Percentiles rank a stretch among this genome's conserved stretches.
These are phyloP conservation scores for Eilema caniola DNA, from an alignment of 2,888 invertebrate genomes.

Conservation along the genomic window DNA sequence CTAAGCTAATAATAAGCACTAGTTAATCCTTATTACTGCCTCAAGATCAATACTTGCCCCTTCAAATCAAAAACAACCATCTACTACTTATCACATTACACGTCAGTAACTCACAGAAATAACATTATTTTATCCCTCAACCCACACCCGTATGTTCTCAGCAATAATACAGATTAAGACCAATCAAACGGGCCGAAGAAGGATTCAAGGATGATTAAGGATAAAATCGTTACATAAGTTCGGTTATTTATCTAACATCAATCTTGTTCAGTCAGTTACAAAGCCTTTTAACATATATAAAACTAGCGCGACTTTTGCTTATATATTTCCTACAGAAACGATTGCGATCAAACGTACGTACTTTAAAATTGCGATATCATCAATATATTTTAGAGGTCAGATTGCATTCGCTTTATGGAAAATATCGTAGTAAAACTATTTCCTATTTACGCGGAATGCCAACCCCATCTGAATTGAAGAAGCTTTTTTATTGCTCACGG, in stretches of 20 bases:
- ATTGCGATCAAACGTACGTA: too few relatives aligned
- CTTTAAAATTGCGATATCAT: too few relatives aligned
- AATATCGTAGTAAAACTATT: too few relatives aligned
- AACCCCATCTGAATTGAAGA: too few relatives aligned
- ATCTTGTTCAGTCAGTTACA: not conserved
- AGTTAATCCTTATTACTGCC: not conserved
- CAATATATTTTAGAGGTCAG: too few relatives aligned
- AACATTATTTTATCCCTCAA: conserved; percentile 4
- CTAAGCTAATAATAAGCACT: not conserved
- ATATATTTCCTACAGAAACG: too few relatives aligned
- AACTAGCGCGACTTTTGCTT: too few relatives aligned
- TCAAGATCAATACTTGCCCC: not conserved
- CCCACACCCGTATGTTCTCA: not conserved
- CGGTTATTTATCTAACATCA: not conserved
- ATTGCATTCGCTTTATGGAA: too few relatives aligned
- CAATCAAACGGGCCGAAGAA: not conserved
- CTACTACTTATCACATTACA: not conserved
- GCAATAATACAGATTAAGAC: not conserved
- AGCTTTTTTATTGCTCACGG: too few relatives aligned
- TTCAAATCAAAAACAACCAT: not conserved
- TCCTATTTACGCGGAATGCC: too few relatives aligned
- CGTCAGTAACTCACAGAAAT: not conserved
- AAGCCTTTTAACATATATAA: not conserved
- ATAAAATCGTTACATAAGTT: conserved; percentile 4
- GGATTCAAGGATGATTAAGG: not conserved